A percentile compares a stretch with the other conserved stretches of the same genome.
Conservation (phyloP, 2,113 vertebrate species). For the Caretta caretta region DNA sequence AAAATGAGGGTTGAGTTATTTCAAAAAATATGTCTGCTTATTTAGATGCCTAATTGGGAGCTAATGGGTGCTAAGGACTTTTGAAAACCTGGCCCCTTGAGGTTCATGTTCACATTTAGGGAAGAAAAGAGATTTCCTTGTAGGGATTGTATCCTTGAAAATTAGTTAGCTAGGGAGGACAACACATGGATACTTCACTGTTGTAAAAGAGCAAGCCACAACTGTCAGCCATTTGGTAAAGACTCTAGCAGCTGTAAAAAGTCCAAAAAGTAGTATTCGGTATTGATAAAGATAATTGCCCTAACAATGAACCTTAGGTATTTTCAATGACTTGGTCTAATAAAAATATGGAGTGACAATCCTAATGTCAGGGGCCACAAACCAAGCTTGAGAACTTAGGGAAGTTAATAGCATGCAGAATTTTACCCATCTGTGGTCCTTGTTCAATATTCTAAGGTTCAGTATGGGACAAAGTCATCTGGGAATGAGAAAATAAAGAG, state of each 20-base stretch:
- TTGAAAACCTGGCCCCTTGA: not conserved
- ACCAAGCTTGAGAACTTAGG: not conserved
- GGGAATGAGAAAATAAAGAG: not conserved
- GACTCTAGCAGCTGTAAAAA: not conserved
- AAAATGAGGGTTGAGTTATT: not conserved
- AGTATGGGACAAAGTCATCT: not conserved
- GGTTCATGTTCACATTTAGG: not conserved
- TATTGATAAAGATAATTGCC: not conserved
- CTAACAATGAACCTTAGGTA: not conserved
- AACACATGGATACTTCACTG: not conserved
- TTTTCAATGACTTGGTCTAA: not conserved
- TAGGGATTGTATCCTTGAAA: not conserved
- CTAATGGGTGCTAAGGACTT: not conserved
- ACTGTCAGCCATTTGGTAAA: not conserved
- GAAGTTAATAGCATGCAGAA: not conserved
- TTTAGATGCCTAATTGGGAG: not conserved
- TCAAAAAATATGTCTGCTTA: not conserved
- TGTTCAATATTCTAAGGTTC: too few species aligned
- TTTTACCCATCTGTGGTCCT: not conserved
- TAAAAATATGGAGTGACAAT: not conserved
- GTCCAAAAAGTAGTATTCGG: not conserved
- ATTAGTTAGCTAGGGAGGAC: not conserved
- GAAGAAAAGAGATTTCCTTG: not conserved
- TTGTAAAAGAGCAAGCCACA: not conserved
- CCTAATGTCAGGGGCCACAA: not conserved